These are phyloP conservation scores for Petaurus breviceps DNA, from an alignment of 2,113 vertebrate species.

Conservation along the genomic window DNA sequence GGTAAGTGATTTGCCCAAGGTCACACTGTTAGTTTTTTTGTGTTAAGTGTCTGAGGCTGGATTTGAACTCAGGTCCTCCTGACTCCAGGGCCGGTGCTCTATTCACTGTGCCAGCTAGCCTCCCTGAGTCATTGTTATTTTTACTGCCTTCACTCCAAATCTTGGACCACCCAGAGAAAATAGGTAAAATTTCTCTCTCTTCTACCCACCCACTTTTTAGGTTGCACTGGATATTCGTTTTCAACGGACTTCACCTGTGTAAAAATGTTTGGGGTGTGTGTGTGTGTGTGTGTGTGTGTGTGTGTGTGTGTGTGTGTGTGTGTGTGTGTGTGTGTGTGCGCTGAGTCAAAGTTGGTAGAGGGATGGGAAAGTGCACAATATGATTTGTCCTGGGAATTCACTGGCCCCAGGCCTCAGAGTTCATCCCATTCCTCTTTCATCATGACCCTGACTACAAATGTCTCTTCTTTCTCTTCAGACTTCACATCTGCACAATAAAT, in stretches of 20 bases:
- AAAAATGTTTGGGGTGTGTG: not conserved
- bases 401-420: not conserved
- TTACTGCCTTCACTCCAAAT: not conserved
- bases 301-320: too few relatives aligned
- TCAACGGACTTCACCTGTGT: not conserved
- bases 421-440: not conserved
- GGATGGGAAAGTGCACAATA: not conserved
- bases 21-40: too few relatives aligned
- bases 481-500: conserved; percentile 1
- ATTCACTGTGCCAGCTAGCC: too few relatives aligned
- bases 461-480: not conserved
- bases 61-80: too few relatives aligned
- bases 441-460: not conserved
- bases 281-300: not conserved
- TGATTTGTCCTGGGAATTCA: not conserved
- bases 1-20: too few relatives aligned
- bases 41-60: too few relatives aligned
- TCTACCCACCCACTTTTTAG: not conserved
- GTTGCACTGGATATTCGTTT: not conserved
- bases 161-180: not conserved
- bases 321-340: not conserved
- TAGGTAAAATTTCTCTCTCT: not conserved
- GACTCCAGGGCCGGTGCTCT: too few relatives aligned
- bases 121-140: not conserved
- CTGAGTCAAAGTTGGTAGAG: not conserved